Evolutionary conservation across 2,797 vertebrate genomes (phyloP), one percentile per base, ranked within the genome.

Genomic region (Cuculus canorus): DNA sequence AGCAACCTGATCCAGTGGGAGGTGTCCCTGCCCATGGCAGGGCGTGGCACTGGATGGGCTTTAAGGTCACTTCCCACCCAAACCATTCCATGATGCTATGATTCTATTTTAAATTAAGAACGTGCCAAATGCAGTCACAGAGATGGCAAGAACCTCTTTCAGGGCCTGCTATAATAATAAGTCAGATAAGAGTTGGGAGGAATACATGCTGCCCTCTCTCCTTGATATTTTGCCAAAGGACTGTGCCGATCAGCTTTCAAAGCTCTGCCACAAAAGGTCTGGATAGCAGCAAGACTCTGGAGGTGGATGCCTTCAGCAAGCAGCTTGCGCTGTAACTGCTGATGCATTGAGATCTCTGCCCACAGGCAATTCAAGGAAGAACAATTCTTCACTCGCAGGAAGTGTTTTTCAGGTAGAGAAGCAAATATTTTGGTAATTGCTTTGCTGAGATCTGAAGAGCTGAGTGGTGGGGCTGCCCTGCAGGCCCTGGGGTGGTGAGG

Each of bases 61-160:
- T 47, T 47, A 22, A 47, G 47, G 47, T 47, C 47, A 21, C 47
- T 47, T 47, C 47, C 47, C 47, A 47, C 47, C 21, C 47, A 47
- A 47, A 47, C 47, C 47, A 47, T 47, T 47, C 21, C 47, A 22
- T 11, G 11, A 21, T n/a, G n/a, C n/a, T n/a, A n/a, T n/a, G n/a
- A n/a, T n/a, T n/a, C n/a, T n/a, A n/a, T n/a, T n/a, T 27, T 37
- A 28, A 48, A 54, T 11, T 27, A 27, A 35, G 30, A 82, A 56
- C 0, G 0, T 21, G 37, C 50, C 18, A 30, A 52, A 22, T 2
- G 21, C 28, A 13, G 30, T 4, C 23, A 37, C 15, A n/a, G 57
- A n/a, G 33, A 18, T 3, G 13, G 52, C 57, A 71, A 13, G 8
- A 8, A 3, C 27, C 47, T 39, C 48, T 41, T 39, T 30, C 60